phyloP scores from a whole-genome alignment of 2,797 vertebrate genomes.

The Arnoldichthys spilopterus region DNA sequence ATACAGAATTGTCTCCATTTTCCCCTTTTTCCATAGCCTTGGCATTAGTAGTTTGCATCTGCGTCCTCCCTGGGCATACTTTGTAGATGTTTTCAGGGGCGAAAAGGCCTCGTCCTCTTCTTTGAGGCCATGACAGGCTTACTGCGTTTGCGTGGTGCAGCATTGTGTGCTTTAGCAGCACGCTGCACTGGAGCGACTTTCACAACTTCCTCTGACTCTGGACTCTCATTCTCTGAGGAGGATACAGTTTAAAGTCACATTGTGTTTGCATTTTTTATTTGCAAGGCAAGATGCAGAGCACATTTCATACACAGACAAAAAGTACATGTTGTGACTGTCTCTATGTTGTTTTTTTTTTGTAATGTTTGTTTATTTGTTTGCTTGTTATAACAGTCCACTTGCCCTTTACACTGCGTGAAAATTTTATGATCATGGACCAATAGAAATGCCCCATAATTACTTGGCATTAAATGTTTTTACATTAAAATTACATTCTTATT shows the following conservation, averaged over 20 bases:
- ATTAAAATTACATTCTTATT: too few relatives aligned
- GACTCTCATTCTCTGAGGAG: conserved; percentile 62
- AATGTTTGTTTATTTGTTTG: too few relatives aligned
- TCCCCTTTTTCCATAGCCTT: conserved; percentile 14
- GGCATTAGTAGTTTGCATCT: conserved; percentile 31
- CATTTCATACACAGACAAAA: background rate
- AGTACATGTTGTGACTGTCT: too few relatives aligned
- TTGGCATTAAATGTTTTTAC: too few relatives aligned
- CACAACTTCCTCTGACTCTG: conserved; percentile 62
- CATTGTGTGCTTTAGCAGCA: conserved; percentile 50
- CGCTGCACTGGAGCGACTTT: conserved; percentile 46
- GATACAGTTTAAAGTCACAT: background rate
- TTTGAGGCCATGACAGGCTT: conserved; percentile 52
- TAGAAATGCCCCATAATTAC: too few relatives aligned
- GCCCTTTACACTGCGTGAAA: too few relatives aligned
- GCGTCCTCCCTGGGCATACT: conserved; percentile 12
- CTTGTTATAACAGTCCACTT: too few relatives aligned
- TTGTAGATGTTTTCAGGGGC: conserved; percentile 35
- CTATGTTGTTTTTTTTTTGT: too few relatives aligned
- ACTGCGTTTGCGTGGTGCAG: conserved; percentile 54
- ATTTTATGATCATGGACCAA: too few relatives aligned
- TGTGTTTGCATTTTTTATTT: background rate
- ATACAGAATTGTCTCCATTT: conserved; percentile 20
- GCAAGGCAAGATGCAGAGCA: background rate
- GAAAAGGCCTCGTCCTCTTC: conserved; percentile 52